Base-by-base conservation (phyloP, 1,140 invertebrate genomes). In the Heliothis subflexa region DNA sequence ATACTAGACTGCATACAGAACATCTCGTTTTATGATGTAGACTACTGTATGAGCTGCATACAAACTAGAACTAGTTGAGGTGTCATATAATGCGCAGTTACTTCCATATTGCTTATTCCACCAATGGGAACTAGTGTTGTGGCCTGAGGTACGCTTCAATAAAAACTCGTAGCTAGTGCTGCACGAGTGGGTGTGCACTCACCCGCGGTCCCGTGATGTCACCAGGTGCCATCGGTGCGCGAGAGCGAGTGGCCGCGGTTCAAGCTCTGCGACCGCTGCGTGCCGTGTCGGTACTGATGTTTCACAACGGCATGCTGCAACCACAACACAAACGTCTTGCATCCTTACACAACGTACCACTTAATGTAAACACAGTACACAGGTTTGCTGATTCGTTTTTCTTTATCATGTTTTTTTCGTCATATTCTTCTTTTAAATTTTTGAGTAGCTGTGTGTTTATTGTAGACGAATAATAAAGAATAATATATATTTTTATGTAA, bases 131-230 rank as follows among this genome's bases (percentile, higher is more conserved):
- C 40, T 64, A 64, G 61, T 47, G n/a, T 18, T 47, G 16, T 25
- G 66, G 18, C 21, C 49, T 70, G 18, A 13, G 28, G 47, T 28
- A 52, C 47, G 49, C 18, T 52, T 50, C 12, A 50, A 52, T 70
- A 28, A 50, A 52, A 52, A 49, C 45, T 52, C 47, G 18, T 28
- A 11, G 28, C 18, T 66, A 45, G 12, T 70, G 40, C 61, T 64
- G 61, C 61, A 64, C 61, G 45, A 45, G 64, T 50, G 45, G n/a
- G 14, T 77, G 40, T 81, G 40, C 14, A 16, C 70, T 87, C 94
- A 96, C 95, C 95, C 95, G 95, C 95, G 95, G 95, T 95, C 94
- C 95, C 96, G 96, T 96, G 96, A 95, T 96, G 96, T 96, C 96
- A 97, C 96, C 96, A 97, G 96, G 96, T 96, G 88, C 96, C 95